Conservation (phyloP, 2,113 vertebrate species). For the Aegithalos caudatus region DNA sequence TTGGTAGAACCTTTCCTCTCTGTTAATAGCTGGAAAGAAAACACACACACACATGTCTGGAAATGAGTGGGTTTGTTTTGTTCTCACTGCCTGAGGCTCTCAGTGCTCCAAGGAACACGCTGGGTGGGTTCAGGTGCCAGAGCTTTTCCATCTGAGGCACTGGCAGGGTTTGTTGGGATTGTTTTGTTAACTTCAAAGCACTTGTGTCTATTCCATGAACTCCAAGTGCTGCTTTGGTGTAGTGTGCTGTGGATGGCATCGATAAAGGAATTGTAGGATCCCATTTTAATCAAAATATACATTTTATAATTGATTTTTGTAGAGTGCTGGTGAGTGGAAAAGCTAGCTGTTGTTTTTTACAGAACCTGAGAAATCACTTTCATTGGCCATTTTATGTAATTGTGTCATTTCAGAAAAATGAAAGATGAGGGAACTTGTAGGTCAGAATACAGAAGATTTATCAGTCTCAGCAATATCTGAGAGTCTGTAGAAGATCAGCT, state of each 20-base stretch:
- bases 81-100: neutral
- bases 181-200: neutral
- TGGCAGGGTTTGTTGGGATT: neutral
- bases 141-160: neutral
- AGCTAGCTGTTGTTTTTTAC: neutral
- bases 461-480: neutral
- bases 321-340: neutral
- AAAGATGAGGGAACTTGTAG: neutral
- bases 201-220: neutral
- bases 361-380: neutral
- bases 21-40: neutral
- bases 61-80: neutral
- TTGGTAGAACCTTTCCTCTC: neutral
- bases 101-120: neutral
- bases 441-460: neutral
- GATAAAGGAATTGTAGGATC: neutral
- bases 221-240: neutral
- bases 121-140: neutral
- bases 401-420: neutral
- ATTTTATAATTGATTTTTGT: neutral
- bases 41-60: neutral
- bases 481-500: neutral
- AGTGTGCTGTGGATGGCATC: neutral
- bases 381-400: neutral
- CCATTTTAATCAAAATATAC: neutral